phyloP scores from a whole-genome alignment of 2,113 vertebrate species.

The Lutjanus erythropterus region DNA sequence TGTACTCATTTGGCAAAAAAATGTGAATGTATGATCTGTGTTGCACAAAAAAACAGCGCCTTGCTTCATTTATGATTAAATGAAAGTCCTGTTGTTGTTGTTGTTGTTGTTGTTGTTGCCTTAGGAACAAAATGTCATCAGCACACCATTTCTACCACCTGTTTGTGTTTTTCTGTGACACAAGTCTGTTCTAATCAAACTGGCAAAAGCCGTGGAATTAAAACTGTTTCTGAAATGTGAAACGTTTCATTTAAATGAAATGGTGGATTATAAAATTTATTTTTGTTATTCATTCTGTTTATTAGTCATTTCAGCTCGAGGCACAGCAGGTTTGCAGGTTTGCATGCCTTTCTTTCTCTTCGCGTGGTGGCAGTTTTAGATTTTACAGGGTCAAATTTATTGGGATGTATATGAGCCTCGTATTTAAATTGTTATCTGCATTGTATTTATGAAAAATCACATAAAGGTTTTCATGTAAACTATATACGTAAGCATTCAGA shows the following conservation, averaged over 20 bases:
- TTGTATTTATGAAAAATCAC: neutral
- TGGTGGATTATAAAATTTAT: conserved; percentile 1
- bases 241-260: neutral
- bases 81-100: conserved; percentile 2
- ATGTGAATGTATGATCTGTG: conserved; percentile 6
- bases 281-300: conserved; percentile 6
- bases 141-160: conserved; percentile 5
- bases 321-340: neutral
- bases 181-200: conserved; percentile 17
- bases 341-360: neutral
- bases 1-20: neutral
- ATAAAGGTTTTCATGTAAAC: neutral
- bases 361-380: neutral
- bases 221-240: neutral
- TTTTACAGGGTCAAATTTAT: neutral
- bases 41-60: neutral
- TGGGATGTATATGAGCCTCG: neutral
- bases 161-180: conserved; percentile 25
- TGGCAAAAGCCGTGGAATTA: neutral
- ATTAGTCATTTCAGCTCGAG: neutral
- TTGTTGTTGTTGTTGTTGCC: neutral
- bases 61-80: neutral
- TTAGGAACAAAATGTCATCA: neutral
- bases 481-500: neutral
- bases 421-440: neutral